A percentile compares a stretch with the other conserved stretches of the same genome.
Conservation (phyloP, 2,797 vertebrate genomes). For the Rhinogobio ventralis region DNA sequence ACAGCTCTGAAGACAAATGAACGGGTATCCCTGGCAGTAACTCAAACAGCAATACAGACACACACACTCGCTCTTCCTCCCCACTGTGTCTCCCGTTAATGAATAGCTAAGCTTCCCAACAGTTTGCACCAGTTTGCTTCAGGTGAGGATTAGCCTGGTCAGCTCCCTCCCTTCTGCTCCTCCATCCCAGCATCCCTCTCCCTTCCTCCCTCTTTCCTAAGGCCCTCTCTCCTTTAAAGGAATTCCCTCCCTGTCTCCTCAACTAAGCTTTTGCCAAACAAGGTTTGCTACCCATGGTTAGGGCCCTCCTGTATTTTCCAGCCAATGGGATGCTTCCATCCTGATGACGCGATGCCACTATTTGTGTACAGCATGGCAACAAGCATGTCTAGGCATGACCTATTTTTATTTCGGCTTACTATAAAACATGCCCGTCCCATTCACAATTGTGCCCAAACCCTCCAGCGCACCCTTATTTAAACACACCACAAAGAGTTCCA, state of each 20-base stretch:
- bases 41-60: conserved; percentile 30
- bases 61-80: conserved; percentile 23
- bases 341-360: conserved; percentile 59
- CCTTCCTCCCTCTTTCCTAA: conserved; percentile 21
- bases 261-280: conserved; percentile 14
- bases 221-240: conserved; percentile 32
- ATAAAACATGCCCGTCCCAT: conserved; percentile 50
- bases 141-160: conserved; percentile 56
- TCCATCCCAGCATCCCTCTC: conserved; percentile 5
- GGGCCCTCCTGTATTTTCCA: conserved; percentile 33
- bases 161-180: conserved; percentile 29
- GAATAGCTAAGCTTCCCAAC: conserved; percentile 36
- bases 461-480: conserved; percentile 46
- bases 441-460: conserved; percentile 48
- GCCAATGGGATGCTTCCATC: conserved; percentile 68
- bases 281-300: conserved; percentile 21
- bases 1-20: conserved; percentile 41
- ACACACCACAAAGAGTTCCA: conserved; percentile 41
- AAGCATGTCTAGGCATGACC: conserved; percentile 54
- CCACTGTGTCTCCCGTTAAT: conserved; percentile 43
- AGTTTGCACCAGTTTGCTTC: conserved; percentile 40
- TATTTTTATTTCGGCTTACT: conserved; percentile 57
- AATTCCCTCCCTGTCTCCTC: conserved; percentile 61
- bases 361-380: conserved; percentile 67
- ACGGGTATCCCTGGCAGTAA: conserved; percentile 21